phyloP scores from a whole-genome alignment of 2,797 vertebrate species.

The Myioborus miniatus region DNA sequence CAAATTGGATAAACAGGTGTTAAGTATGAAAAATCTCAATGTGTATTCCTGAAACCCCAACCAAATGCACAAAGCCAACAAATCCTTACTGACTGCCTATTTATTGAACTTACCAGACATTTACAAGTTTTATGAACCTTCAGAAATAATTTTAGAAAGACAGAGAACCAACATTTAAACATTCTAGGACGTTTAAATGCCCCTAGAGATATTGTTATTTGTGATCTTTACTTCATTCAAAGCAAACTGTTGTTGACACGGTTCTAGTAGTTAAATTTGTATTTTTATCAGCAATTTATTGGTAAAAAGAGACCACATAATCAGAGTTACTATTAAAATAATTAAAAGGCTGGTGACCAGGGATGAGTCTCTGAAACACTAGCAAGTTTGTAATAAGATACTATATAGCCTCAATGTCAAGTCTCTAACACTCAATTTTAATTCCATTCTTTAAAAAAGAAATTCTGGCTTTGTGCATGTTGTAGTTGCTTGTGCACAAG shows the following conservation, averaged over 20 bases:
- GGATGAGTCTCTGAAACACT: neutral
- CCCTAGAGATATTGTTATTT: neutral
- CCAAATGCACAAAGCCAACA: neutral
- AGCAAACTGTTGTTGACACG: neutral
- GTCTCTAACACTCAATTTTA: neutral
- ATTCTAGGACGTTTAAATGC: neutral
- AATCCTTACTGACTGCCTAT: neutral
- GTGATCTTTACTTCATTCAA: neutral
- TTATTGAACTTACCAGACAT: neutral
- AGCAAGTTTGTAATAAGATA: neutral
- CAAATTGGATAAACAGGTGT: neutral
- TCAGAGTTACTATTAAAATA: neutral
- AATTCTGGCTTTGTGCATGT: neutral
- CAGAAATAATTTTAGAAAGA: neutral
- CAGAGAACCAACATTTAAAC: neutral
- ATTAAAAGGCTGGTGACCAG: neutral
- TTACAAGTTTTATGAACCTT: neutral
- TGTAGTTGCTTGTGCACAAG: neutral
- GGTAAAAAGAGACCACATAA: neutral
- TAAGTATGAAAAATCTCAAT: neutral
- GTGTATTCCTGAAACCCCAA: neutral
- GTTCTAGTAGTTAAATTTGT: neutral
- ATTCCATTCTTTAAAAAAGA: neutral
- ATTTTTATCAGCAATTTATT: neutral
- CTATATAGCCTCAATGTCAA: fast-evolving